phyloP scores from a whole-genome alignment of 2,888 invertebrate species.

The Melieria omissa region DNA sequence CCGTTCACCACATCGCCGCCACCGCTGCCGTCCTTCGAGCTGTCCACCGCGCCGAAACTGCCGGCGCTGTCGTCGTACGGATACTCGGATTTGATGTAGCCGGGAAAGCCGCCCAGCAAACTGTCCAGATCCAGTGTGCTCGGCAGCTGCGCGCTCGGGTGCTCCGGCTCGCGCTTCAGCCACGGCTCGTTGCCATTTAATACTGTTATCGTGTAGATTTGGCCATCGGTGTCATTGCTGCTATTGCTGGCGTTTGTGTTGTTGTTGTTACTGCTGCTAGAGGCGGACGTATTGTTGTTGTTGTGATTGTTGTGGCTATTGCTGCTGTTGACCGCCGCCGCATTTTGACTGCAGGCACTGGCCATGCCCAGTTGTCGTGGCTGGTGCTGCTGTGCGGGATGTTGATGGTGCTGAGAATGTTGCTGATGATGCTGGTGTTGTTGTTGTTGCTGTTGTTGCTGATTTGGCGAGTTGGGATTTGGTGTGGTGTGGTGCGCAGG shows the following conservation, averaged over 20 bases:
- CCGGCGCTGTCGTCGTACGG: conserved; percentile 83
- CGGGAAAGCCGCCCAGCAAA: conserved; percentile 78
- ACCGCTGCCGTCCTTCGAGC: conserved; percentile 66
- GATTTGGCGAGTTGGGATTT: conserved; percentile 26
- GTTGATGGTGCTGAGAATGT: conserved; percentile 37
- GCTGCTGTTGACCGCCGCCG: conserved; percentile 2
- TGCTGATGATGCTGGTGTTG: conserved; percentile 19
- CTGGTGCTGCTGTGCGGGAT: conserved; percentile 22
- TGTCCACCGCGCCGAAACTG: conserved; percentile 75
- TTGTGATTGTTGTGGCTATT: conserved; percentile 35
- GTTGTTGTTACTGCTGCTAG: conserved; percentile 52
- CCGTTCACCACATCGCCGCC: conserved; percentile 45
- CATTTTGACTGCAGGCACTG: conserved; percentile 30
- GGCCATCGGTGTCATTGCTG: conserved; percentile 76
- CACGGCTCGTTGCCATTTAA: conserved; percentile 80
- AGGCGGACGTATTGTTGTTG: conserved; percentile 37
- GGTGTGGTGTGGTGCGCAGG: conserved; percentile 37
- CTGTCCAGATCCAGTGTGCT: conserved; percentile 80
- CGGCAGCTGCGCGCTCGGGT: conserved; percentile 68
- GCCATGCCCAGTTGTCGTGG: not conserved
- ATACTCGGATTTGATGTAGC: conserved; percentile 79
- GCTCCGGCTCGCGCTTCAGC: conserved; percentile 74
- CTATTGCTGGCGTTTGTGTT: conserved; percentile 56
- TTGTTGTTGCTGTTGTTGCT: conserved; percentile 20
- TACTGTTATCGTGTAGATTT: conserved; percentile 86